phyloP scores from a whole-genome alignment of 2,797 vertebrate species.

The Melopsittacus undulatus region DNA sequence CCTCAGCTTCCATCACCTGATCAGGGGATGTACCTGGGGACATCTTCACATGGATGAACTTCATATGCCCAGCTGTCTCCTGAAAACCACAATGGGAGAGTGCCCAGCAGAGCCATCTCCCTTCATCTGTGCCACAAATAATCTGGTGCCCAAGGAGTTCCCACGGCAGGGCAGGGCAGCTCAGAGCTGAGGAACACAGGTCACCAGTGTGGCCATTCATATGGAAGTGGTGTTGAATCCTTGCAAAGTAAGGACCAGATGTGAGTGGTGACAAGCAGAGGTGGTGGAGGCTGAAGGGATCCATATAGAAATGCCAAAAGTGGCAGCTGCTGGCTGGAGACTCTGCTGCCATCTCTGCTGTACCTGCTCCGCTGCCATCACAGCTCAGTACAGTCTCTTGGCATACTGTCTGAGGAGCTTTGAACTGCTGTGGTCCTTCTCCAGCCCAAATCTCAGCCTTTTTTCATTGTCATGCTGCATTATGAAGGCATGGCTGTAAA shows the following conservation, averaged over 20 bases:
- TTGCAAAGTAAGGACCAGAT: background rate
- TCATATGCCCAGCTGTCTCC: background rate
- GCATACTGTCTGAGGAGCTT: background rate
- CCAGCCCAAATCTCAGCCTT: background rate
- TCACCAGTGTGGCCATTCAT: accelerated
- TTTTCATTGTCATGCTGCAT: background rate
- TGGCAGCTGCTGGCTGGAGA: background rate
- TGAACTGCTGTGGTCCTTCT: background rate
- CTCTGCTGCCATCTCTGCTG: background rate
- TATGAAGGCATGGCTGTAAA: background rate
- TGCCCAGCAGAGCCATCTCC: background rate
- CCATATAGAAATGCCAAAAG: background rate
- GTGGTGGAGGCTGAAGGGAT: background rate
- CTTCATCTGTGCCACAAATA: background rate
- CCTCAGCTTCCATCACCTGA: background rate
- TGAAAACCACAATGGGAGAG: accelerated
- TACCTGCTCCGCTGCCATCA: background rate
- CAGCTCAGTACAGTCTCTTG: background rate
- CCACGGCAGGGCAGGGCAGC: background rate
- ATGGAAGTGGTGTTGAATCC: background rate
- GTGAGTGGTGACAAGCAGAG: background rate
- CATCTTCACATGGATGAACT: accelerated
- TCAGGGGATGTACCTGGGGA: background rate
- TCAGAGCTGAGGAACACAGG: background rate
- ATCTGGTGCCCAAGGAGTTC: accelerated